Evolutionary conservation across 2,888 invertebrate species (phyloP), one percentile per base, ranked within the genome.

Genomic region (Fragum whitleyi): DNA sequence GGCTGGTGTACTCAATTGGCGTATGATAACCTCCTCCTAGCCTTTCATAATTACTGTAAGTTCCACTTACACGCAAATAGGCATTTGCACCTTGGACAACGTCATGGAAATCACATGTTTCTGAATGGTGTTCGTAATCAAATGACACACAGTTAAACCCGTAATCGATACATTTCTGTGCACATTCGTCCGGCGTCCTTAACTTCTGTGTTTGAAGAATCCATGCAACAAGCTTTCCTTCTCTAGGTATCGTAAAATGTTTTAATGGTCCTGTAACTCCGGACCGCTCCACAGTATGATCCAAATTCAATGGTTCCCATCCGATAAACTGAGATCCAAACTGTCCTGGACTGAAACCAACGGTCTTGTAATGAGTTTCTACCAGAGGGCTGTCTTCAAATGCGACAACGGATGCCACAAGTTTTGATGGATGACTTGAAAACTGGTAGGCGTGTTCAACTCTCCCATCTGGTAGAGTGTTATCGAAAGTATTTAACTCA

Each of bases 321-420:
- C 79, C 62, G 2, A 83, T 70, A 53, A 90, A 79, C 29, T 90
- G 88, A 32, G 81, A 80, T 1, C 89, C 89, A 42, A 74, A 83
- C 59, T 83, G 73, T 2, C 90, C 88, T 2, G 86, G 87, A 65
- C 85, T 86, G 74, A 77, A 87, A 0, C 90, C 90, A 21, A 90
- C 81, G 9, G 87, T 86, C 39, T 85, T 80, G 47, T 55, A 70
- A 29, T 83, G 83, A 11, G 62, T 73, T 9, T 79, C 76, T 7
- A 75, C 67, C n/a, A 91, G 75, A 1, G 81, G 80, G 29, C 89
- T 89, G 77, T 91, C 91, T 71, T 91, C 91, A 72, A 88, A 86
- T 9, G 85, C 85, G 1, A 90, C 68, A 2, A 90, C 84, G n/a
- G 83, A 85, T 0, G 86, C 90, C 28, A 81, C 70, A 0, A 91